Evolutionary conservation across 1,140 invertebrate species (phyloP), one percentile per base, ranked within the genome.

Genomic region (Drosophila serrata): DNA sequence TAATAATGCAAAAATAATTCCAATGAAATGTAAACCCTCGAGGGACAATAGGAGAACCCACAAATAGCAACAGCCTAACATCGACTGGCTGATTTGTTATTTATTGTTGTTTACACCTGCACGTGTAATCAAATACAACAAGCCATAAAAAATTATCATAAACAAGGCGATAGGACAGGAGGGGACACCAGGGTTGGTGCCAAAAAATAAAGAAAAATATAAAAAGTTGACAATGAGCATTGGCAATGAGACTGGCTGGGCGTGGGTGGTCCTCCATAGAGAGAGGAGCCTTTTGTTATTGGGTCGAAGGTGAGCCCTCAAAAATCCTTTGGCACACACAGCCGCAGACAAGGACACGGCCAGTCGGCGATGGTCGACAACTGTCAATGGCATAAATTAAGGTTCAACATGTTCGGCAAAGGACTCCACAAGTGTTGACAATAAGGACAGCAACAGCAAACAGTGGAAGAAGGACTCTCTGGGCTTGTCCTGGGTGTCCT

Each of bases 51-150:
- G 40, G 79, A 82, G n/a, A 82, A 56, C 72, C 80, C 62, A 45
- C 56, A 73, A 87, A 79, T 68, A 62, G 65, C 82, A 39, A 57
- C 8, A 84, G 80, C 78, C 63, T 31, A 67, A 63, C 15, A 7
- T 39, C 48, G 39, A 60, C 43, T 51, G 46, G 56, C 45, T 67
- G 51, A 46, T 45, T 77, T 55, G 74, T 55, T 85, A 70, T 53
- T 67, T 74, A 67, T 75, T 82, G 64, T 67, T 75, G 59, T 58
- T 73, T 33, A 76, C 74, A 74, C 65, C 63, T 70, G 76, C 85
- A 85, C 85, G 85, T 90, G 84, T 84, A 90, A 87, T 87, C 85
- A 85, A 87, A 87, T 75, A 87, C 85, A 85, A 90, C 81, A 87
- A 87, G 85, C 85, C 81, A 87, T 87, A 84, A 82, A 86, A 84